These are phyloP conservation scores for Phrynocephalus guinanensis DNA, from an alignment of 2,797 vertebrate genomes.

Conservation along the genomic window DNA sequence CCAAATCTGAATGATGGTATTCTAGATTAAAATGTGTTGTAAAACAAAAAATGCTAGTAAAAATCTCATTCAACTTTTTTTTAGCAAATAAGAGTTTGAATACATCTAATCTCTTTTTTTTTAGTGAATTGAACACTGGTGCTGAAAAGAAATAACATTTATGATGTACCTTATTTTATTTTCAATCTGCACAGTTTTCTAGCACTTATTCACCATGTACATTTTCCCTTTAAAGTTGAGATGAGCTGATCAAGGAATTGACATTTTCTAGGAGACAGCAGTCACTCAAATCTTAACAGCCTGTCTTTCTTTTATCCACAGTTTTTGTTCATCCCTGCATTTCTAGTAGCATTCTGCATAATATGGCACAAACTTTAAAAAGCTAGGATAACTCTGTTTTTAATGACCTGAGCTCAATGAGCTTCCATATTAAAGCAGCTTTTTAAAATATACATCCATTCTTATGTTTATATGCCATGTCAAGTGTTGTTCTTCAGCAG, in stretches of 20 bases:
- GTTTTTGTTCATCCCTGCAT: background rate
- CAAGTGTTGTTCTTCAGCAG: background rate
- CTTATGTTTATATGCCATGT: background rate
- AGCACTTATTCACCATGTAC: background rate
- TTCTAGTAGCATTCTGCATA: background rate
- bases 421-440: background rate
- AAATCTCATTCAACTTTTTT: background rate
- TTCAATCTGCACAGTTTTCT: background rate
- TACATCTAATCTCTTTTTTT: background rate
- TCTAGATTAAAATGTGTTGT: background rate
- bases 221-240: conserved; percentile 22
- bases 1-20: background rate
- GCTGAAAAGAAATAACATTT: background rate
- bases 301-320: background rate
- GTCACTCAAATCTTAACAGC: background rate
- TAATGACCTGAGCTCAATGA: background rate
- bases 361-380: conserved; percentile 1
- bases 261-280: background rate
- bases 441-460: background rate
- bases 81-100: background rate
- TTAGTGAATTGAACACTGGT: background rate
- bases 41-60: background rate
- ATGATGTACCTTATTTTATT: background rate
- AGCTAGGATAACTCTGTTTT: background rate
- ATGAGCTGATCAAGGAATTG: conserved; percentile 19